Conservation (phyloP, 2,888 invertebrate species). For the Ptycholaimellus sp. region DNA sequence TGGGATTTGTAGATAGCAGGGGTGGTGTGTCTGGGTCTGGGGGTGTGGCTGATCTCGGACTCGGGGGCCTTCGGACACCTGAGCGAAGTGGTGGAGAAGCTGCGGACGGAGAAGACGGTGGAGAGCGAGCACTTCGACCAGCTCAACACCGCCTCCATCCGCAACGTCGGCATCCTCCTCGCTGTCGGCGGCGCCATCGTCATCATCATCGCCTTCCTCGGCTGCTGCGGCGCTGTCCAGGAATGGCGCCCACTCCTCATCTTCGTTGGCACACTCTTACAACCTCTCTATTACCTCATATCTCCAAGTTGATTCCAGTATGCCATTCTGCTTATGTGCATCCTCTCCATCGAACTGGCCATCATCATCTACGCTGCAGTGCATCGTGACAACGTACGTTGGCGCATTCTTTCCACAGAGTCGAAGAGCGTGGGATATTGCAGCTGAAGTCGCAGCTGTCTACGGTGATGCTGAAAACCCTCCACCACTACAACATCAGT, state of each 20-base stretch:
- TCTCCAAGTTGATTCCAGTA: slow-evolving; percentile 19
- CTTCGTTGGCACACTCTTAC: too few species aligned
- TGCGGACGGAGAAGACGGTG: too few species aligned
- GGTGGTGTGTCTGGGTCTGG: slow-evolving; percentile 20
- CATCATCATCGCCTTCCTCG: slow-evolving; percentile 21
- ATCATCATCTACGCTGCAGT: slow-evolving; percentile 22
- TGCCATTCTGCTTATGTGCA: slow-evolving; percentile 22
- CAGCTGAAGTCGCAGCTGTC: background rate
- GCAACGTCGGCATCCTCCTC: slow-evolving; percentile 20
- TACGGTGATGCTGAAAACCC: background rate
- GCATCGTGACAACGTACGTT: slow-evolving; percentile 18
- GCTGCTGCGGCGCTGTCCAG: slow-evolving; percentile 22
- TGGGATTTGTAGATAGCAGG: slow-evolving; percentile 21
- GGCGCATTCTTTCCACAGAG: too few species aligned
- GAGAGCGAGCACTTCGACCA: background rate
- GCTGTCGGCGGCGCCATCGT: slow-evolving; percentile 20
- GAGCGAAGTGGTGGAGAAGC: slow-evolving; percentile 17
- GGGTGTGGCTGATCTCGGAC: slow-evolving; percentile 20
- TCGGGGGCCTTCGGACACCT: slow-evolving; percentile 21
- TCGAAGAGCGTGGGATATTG: background rate
- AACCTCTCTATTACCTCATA: too few species aligned
- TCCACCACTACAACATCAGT: background rate
- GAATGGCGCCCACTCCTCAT: slow-evolving; percentile 23
- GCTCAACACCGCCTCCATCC: too few species aligned
- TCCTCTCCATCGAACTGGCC: slow-evolving; percentile 20